Conservation (phyloP, 37 sponge, comb jelly and placozoan species). For the Halisarca cf. caerulea region DNA sequence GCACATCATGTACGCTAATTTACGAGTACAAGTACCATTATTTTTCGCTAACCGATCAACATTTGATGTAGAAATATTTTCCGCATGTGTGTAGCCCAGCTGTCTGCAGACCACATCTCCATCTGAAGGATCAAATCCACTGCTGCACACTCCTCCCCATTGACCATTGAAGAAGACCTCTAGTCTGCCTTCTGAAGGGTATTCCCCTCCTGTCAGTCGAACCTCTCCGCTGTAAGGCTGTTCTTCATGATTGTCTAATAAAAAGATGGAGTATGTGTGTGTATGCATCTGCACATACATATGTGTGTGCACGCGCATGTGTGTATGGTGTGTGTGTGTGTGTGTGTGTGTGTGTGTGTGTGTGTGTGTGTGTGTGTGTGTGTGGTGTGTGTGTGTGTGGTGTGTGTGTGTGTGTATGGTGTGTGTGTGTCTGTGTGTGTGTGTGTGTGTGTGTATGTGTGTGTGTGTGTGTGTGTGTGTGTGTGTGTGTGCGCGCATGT, state of each 20-base stretch:
- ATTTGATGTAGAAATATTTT: too few relatives aligned
- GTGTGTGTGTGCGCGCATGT: conserved; percentile 9
- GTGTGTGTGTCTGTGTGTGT: conserved; percentile 21
- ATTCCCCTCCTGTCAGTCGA: not conserved
- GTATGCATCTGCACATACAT: not conserved
- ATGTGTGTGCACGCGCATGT: conserved; percentile 9
- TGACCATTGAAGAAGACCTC: conserved; percentile 26
- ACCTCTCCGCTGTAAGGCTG: conserved; percentile 2
- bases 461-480: conserved; percentile 8
- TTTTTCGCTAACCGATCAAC: too few relatives aligned
- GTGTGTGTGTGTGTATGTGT: conserved; percentile 10
- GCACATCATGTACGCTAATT: too few relatives aligned
- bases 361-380: conserved; percentile 18
- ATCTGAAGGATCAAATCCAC: not conserved
- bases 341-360: conserved; percentile 21
- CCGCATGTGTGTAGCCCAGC: not conserved
- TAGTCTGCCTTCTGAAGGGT: not conserved
- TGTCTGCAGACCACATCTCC: conserved; percentile 9
- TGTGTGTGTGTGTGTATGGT: conserved; percentile 18
- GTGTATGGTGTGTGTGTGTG: conserved; percentile 8
- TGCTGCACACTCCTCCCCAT: conserved; percentile 22
- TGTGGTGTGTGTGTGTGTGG: conserved; percentile 24
- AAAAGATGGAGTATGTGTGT: not conserved
- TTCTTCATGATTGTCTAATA: not conserved
- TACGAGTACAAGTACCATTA: too few relatives aligned